Evolutionary conservation across 1,140 invertebrate species (phyloP), one percentile per base, ranked within the genome.

Genomic region (Hypothenemus hampei): DNA sequence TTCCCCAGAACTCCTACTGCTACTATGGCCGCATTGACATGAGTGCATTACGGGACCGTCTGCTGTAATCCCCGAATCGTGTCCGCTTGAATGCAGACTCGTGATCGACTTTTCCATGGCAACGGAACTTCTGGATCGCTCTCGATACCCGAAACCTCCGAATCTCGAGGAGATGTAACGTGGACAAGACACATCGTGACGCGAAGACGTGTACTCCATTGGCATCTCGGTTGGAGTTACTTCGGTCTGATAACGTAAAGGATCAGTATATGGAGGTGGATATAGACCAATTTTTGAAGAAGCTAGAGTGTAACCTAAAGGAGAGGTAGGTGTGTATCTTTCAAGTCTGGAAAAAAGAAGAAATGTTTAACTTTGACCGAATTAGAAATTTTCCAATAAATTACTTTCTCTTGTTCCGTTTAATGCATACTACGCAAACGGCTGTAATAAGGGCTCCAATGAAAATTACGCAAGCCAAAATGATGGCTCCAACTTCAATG

Each of bases 61-160:
- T 33, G 80, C 82, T n/a, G n/a, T n/a, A 58, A 89, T 86, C 24
- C 86, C 87, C 5, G 85, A 88, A 73, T 89, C 86, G 67, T 86
- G 82, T 13, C 85, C 84, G 63, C 85, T 87, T 52, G 87, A 89
- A 75, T 87, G 84, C 56, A 88, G 75, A 48, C 85, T 87, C 57
- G 84, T 82, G 69, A 84, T 76, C 53, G 83, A 84, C 40, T 81
- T 81, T 67, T 87, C 84, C 41, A 78, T 55, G 53, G 69, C 65
- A 36, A 66, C 66, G 6, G 64, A 52, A 47, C 58, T 67, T 26
- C 63, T 57, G 11, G 65, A 63, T 44, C 62, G 50, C 11, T 64
- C 63, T 24, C 62, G 51, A 33, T 57, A 57, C n/a, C n/a, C n/a
- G n/a, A n/a, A n/a, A 22, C 41, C 52, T 3, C 35, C 26, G 15